These are phyloP conservation scores for Anastrepha ludens DNA, from an alignment of 1,140 invertebrate genomes.

Conservation along the genomic window DNA sequence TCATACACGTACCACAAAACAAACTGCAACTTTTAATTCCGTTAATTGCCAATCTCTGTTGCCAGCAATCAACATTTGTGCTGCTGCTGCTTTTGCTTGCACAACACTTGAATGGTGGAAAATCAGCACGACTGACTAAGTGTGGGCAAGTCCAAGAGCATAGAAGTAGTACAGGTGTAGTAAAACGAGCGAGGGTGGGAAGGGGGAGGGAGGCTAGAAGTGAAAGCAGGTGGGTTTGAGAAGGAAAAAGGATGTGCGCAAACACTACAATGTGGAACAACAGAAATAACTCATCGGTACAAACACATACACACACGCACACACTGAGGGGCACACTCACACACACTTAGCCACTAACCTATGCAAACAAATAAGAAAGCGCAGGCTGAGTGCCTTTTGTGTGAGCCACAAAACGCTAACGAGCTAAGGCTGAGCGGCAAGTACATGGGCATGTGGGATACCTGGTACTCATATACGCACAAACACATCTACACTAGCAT, in stretches of 20 bases:
- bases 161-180: neutral
- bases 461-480: neutral
- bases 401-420: slow-evolving; percentile 12
- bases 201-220: neutral
- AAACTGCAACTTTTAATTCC: slow-evolving; percentile 73
- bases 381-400: slow-evolving; percentile 13
- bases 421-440: neutral
- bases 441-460: too few relatives aligned
- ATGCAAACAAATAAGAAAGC: slow-evolving; percentile 42
- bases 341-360: slow-evolving; percentile 16
- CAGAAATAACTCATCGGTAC: neutral
- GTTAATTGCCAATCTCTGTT: slow-evolving; percentile 74
- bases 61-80: slow-evolving; percentile 70
- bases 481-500: too few relatives aligned
- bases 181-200: neutral
- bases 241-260: neutral
- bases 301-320: neutral
- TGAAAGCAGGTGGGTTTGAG: neutral
- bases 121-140: neutral
- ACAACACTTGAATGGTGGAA: slow-evolving; percentile 68
- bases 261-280: neutral
- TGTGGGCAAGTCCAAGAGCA: neutral
- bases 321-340: neutral
- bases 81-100: slow-evolving; percentile 66
- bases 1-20: slow-evolving; percentile 31